Conservation (phyloP, 2,888 invertebrate genomes). For the Coecobrya sp. region DNA sequence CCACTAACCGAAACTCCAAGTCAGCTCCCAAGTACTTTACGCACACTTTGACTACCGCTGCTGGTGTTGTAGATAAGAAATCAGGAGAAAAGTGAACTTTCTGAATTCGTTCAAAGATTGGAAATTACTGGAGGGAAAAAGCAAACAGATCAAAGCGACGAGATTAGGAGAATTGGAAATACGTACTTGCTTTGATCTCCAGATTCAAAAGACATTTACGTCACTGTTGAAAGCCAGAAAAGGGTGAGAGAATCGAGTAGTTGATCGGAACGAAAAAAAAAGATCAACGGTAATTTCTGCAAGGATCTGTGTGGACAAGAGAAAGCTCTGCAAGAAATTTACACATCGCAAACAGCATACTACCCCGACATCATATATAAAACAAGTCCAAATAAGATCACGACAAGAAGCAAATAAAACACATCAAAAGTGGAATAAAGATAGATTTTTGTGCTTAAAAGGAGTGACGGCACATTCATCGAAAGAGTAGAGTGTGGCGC, state of each 20-base stretch:
- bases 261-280: conserved; percentile 39
- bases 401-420: background rate
- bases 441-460: background rate
- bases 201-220: conserved; percentile 58
- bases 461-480: background rate
- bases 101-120: background rate
- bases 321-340: conserved; percentile 5
- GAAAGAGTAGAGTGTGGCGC: too few species aligned
- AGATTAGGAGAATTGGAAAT: conserved; percentile 33
- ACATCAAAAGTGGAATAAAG: background rate
- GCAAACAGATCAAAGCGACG: background rate
- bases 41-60: conserved; percentile 5
- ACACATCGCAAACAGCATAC: background rate
- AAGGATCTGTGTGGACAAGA: conserved; percentile 12
- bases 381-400: background rate
- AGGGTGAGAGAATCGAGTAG: background rate
- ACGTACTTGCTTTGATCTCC: conserved; percentile 39
- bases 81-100: background rate
- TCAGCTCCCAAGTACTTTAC: background rate
- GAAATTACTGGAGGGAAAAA: conserved; percentile 30
- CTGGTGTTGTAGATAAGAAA: background rate
- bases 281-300: conserved; percentile 26
- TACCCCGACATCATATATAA: background rate
- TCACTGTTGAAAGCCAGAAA: conserved; percentile 27
- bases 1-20: background rate